Evolutionary conservation across 2,888 invertebrate species (phyloP), one percentile per base, ranked within the genome.

Genomic region (Thecophora atra): DNA sequence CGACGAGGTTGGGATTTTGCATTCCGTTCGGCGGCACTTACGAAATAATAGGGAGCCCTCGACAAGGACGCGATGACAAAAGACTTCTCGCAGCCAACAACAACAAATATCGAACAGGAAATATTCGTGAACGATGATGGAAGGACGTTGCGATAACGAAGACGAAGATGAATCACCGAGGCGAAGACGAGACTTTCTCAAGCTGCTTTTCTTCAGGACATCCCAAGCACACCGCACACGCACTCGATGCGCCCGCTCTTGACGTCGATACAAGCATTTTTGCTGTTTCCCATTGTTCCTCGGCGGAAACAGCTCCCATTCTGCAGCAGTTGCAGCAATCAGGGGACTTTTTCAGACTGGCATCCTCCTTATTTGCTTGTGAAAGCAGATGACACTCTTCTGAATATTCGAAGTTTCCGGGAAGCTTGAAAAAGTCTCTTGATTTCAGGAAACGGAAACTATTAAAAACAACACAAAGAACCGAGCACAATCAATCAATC

Each of bases 11-110:
- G 51, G 26, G 54, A 21, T 67, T 30, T 67, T 67, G 52, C 67
- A n/a, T 67, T 26, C 67, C 30, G 37, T 56, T 67, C 54, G 44
- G 17, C 58, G 44, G 11, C 68, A 68, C 68, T 68, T 68, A 37
- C 21, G 26, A 56, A 56, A 68, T 56, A 68, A 68, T 68, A 68
- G 68, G 56, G 58, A 68, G 58, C 56, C 56, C 68, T 68, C 58
- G 47, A 68, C 58, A 44, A 56, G 58, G 58, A 56, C 58, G 68
- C 44, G 58, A 68, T 68, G 58, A 68, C 56, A 68, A 68, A 68
- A 68, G 58, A 37, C 11, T 37, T n/a, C 7, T 11, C 37, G 44
- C 56, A 44, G 24, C 28, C 17, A 65, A 65, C 51, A 51, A 51
- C 28, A 11, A 15, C 7, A 28, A 15, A 11, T 28, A 28, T 30